Percentiles rank a stretch among this genome's conserved stretches.
These are phyloP conservation scores for Plebejus anna DNA, from an alignment of 2,888 invertebrate species.

Conservation along the genomic window DNA sequence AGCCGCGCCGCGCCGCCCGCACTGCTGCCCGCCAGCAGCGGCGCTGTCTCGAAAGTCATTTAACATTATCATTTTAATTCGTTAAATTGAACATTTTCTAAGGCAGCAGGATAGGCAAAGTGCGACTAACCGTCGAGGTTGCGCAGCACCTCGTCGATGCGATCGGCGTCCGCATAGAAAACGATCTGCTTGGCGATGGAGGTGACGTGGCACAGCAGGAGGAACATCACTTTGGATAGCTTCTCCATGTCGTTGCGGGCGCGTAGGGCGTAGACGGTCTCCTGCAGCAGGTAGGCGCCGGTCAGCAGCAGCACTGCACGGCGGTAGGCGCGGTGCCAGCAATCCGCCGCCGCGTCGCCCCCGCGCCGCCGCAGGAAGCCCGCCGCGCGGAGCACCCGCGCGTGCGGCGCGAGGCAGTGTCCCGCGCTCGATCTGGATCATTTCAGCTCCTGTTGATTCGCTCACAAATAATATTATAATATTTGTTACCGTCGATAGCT, in stretches of 20 bases:
- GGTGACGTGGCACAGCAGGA: slow-evolving; percentile 68
- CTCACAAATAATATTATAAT: background rate
- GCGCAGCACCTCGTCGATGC: slow-evolving; percentile 44
- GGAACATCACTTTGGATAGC: slow-evolving; percentile 66
- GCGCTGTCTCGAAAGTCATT: slow-evolving; percentile 30
- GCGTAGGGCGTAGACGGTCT: slow-evolving; percentile 54
- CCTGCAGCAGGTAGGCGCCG: slow-evolving; percentile 50
- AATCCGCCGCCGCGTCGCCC: slow-evolving; percentile 36
- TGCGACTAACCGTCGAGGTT: slow-evolving; percentile 41
- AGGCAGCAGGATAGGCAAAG: too few species aligned
- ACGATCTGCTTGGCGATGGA: slow-evolving; percentile 63
- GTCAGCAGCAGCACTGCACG: slow-evolving; percentile 45
- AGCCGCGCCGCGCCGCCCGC: slow-evolving; percentile 29
- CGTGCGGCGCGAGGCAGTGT: slow-evolving; percentile 34
- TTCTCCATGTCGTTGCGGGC: slow-evolving; percentile 58
- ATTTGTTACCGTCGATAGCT: background rate
- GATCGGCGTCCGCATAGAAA: slow-evolving; percentile 48
- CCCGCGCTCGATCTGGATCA: slow-evolving; percentile 28
- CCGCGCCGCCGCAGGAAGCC: slow-evolving; percentile 35
- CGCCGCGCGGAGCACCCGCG: slow-evolving; percentile 32
- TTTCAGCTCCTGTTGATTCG: background rate
- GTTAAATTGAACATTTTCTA: background rate
- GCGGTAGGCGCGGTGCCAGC: slow-evolving; percentile 45
- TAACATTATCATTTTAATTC: background rate
- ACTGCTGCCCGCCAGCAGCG: slow-evolving; percentile 33